Evolutionary conservation across 2,797 vertebrate species (phyloP).

Genomic region (Sebastes iracundus): DNA sequence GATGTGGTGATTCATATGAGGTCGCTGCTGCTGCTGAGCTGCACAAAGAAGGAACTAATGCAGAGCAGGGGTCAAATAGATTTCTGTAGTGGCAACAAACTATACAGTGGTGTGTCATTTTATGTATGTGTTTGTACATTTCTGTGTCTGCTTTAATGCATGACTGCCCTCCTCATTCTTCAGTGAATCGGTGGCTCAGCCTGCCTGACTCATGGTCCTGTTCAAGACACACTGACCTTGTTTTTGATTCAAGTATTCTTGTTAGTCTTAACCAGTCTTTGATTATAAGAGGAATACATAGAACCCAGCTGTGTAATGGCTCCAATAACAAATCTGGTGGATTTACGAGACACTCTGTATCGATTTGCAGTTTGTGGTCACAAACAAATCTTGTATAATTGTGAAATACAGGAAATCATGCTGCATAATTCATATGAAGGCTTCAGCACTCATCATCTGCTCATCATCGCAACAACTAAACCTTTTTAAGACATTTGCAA

Average conservation of each 20-base stretch:
- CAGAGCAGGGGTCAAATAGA: too few species aligned
- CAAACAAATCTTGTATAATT: neutral
- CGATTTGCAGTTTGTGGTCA: neutral
- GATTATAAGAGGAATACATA: neutral
- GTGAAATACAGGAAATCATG: neutral
- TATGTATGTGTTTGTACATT: too few species aligned
- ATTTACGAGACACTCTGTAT: neutral
- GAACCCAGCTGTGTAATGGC: neutral
- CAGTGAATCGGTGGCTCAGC: neutral
- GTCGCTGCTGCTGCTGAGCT: too few species aligned
- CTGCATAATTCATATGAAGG: constrained; percentile 3
- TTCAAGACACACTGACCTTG: too few species aligned
- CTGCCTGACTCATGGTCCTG: too few species aligned
- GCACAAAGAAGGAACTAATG: too few species aligned
- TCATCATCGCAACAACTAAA: neutral
- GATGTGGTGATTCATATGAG: too few species aligned
- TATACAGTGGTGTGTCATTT: too few species aligned
- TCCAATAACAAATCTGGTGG: neutral
- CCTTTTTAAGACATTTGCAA: neutral
- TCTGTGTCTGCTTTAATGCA: too few species aligned
- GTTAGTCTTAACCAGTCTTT: neutral
- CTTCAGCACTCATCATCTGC: neutral
- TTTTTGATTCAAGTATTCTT: neutral
- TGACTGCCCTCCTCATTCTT: neutral
- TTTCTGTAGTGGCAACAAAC: too few species aligned